Base-by-base conservation (phyloP, 2,888 invertebrate genomes). In the Tricholauxania praeusta region DNA sequence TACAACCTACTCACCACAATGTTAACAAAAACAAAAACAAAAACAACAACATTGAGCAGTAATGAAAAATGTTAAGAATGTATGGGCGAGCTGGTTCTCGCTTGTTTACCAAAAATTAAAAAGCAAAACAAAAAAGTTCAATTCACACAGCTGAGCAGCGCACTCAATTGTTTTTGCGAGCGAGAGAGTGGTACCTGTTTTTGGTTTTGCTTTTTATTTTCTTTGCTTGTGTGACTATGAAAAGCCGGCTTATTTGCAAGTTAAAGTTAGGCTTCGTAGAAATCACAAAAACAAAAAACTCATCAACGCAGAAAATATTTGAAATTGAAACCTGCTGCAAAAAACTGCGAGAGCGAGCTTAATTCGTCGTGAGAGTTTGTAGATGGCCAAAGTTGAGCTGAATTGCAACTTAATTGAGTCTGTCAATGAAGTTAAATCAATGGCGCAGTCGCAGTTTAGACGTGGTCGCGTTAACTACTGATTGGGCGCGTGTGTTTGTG, bases 81-180 rank as follows among this genome's bases (percentile, higher is more conserved):
- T 81, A 84, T 84, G 84, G 84, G 84, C 84, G 84, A 84, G 82
- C 84, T 82, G 84, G 85, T 84, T 84, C 39, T 83, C 83, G 83
- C 83, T 82, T 83, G 83, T 82, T 82, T 80, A 78, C 74, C n/a
- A 53, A 49, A 32, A 22, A 49, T n/a, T 28, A 28, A 59, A 48
- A 19, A 39, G n/a, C 32, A 39, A 55, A 55, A 39, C 2, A 10
- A 7, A 32, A 28, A 12, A 17, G 47, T 12, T 14, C 22, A 62
- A 62, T 1, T 10, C 10, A 39, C 10, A 8, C 7, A 10, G 1
- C 2, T 39, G 39, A 10, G 39, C 39, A 10, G 10, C 7, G 39
- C 10, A 39, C 7, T 2, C 2, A 28, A 28, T 28, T 28, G 3
- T 28, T 28, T 28, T 28, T 3, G 28, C 3, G 28, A 28, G 28